Percentiles rank a stretch among this genome's conserved stretches.
phyloP scores from a whole-genome alignment of 2,888 invertebrate genomes.

The Scaptomyza parva region DNA sequence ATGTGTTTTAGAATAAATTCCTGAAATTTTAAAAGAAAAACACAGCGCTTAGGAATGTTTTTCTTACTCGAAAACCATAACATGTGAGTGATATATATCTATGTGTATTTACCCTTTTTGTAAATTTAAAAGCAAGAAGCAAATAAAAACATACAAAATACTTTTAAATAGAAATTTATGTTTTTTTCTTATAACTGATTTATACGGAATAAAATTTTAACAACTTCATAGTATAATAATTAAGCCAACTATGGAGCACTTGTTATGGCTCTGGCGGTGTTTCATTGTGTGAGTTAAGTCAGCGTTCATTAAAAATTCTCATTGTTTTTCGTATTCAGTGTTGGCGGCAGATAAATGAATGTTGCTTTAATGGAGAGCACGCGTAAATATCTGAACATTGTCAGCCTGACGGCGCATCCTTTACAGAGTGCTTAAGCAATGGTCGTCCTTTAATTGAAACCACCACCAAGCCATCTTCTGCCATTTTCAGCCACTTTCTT shows the following conservation, averaged over 20 bases:
- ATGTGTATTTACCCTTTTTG: too few species aligned
- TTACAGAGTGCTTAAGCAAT: slow-evolving; percentile 9
- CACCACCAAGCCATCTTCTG: slow-evolving; percentile 52
- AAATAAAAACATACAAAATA: not conserved
- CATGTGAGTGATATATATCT: too few species aligned
- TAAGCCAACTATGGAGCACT: slow-evolving; percentile 17
- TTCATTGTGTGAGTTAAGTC: slow-evolving; percentile 21
- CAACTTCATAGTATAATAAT: slow-evolving; percentile 21
- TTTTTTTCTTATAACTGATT: not conserved
- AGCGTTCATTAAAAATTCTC: slow-evolving; percentile 62
- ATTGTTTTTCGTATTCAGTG: slow-evolving; percentile 46
- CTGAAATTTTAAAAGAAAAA: not conserved
- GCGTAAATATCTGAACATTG: slow-evolving; percentile 58
- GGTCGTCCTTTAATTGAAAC: slow-evolving; percentile 54
- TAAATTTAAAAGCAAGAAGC: not conserved
- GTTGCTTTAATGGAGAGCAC: slow-evolving; percentile 66
- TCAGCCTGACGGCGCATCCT: slow-evolving; percentile 9
- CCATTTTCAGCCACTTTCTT: slow-evolving; percentile 55
- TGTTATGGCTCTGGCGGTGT: slow-evolving; percentile 6
- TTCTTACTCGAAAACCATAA: too few species aligned
- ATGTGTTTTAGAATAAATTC: not conserved
- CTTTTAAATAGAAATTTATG: not conserved
- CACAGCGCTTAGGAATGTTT: not conserved
- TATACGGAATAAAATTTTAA: not conserved
- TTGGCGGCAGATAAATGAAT: slow-evolving; percentile 58